Base-by-base conservation (phyloP, 2,113 vertebrate species). In the Lycaon pictus region DNA sequence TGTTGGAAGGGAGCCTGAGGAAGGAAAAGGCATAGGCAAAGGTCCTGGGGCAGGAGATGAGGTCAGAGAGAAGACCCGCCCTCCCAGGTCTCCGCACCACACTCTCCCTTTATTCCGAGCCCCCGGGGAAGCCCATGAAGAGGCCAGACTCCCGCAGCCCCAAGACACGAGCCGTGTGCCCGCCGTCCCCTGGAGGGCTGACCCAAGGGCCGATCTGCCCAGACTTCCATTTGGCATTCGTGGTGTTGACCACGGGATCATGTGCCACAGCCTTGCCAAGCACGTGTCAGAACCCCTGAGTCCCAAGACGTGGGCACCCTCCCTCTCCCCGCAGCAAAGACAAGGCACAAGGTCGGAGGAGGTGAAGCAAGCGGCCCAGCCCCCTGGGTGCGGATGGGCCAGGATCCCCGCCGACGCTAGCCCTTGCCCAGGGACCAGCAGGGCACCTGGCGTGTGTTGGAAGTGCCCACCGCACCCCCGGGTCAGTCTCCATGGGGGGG, bases 241-340 rank as follows among this genome's bases (percentile, higher is more conserved):
- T 19, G 65, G 9, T 0, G 13, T 9, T 0, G 0, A 2, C 11
- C 2, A 0, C 77, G 12, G 43, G 6, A 8, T 1, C 11, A 0
- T 4, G 20, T 0, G 1, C 43, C 1, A 0, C 32, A 22, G 25
- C 60, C 92, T 20, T 13, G 5, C 17, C 1, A 11, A 23, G 72
- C 16, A 0, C 1, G 11, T 11, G 60, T 69, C 62, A 65, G 58
- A 15, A 7, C 9, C n/a, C n/a, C 5, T 48, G 3, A 5, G 11
- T 5, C 25, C 62, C 74, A n/a, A 10, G 55, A 11, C 53, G 63
- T 1, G 32, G 86, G 29, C 0, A 0, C 11, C 23, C 11, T 5
- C 82, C 58, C 27, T 12, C 2, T 53, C 29, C 32, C 35, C 13
- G 10, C 0, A 29, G 27, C 74, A 16, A 10, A 16, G 43, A 37